Percentiles rank a stretch among this genome's conserved stretches.
Conservation (phyloP, 2,888 invertebrate species). For the Pseudoips prasinana region DNA sequence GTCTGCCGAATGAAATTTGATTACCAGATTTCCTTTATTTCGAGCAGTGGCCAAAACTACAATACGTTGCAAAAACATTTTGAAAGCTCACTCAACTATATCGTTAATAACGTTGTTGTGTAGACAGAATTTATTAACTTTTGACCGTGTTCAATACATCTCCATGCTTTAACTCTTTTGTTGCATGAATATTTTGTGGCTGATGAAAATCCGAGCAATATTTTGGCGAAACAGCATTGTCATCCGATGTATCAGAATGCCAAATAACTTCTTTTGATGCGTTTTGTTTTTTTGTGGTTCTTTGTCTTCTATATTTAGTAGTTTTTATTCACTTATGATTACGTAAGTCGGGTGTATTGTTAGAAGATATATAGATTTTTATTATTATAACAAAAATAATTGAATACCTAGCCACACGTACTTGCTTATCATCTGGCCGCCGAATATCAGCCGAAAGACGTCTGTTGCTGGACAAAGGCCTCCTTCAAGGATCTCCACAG, state of each 20-base stretch:
- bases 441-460: too few relatives aligned
- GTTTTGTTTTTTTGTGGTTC: neutral
- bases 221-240: slow-evolving; percentile 10
- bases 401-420: too few relatives aligned
- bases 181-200: slow-evolving; percentile 22
- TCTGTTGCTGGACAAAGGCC: too few relatives aligned
- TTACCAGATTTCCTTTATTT: slow-evolving; percentile 52
- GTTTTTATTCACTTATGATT: too few relatives aligned
- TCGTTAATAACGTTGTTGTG: slow-evolving; percentile 55
- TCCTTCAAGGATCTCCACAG: too few relatives aligned
- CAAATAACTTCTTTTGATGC: slow-evolving; percentile 8
- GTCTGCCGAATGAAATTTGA: slow-evolving; percentile 65
- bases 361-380: too few relatives aligned
- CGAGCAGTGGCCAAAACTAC: slow-evolving; percentile 29
- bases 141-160: slow-evolving; percentile 42
- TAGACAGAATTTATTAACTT: slow-evolving; percentile 56
- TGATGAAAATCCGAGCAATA: slow-evolving; percentile 1
- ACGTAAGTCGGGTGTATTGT: too few relatives aligned
- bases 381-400: too few relatives aligned
- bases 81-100: slow-evolving; percentile 32
- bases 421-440: too few relatives aligned
- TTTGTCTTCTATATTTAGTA: neutral
- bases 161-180: slow-evolving; percentile 28
- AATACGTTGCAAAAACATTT: slow-evolving; percentile 38
- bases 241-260: slow-evolving; percentile 10